Percentiles rank a stretch among this genome's conserved stretches.
These are phyloP conservation scores for Campoletis raptor DNA, from an alignment of 2,888 invertebrate genomes.

Conservation along the genomic window DNA sequence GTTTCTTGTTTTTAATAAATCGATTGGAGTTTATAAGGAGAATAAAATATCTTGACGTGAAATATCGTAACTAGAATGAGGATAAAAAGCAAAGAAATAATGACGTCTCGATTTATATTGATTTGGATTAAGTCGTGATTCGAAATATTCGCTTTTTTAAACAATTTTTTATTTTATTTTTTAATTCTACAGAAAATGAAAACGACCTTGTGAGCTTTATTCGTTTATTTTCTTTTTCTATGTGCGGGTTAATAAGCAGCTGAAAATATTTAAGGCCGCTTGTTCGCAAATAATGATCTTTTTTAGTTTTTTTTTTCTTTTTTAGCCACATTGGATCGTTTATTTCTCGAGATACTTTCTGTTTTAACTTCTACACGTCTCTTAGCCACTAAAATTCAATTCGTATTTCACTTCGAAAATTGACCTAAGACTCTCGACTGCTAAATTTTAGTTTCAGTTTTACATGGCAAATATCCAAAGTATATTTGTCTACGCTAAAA, in stretches of 20 bases:
- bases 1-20: constrained; percentile 33
- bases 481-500: constrained; percentile 32
- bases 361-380: neutral
- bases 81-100: neutral
- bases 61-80: neutral
- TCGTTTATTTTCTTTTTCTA: constrained; percentile 38
- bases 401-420: neutral
- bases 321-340: constrained; percentile 65
- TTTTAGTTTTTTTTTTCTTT: constrained; percentile 45
- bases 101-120: constrained; percentile 22
- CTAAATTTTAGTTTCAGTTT: constrained; percentile 43
- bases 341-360: constrained; percentile 29
- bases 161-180: constrained; percentile 18
- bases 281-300: constrained; percentile 69
- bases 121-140: constrained; percentile 45
- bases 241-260: neutral
- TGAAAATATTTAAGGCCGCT: constrained; percentile 67
- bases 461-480: constrained; percentile 28
- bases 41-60: constrained; percentile 16
- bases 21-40: neutral
- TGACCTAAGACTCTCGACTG: constrained; percentile 31
- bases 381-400: neutral
- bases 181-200: neutral
- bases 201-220: constrained; percentile 20
- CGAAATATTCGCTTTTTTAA: constrained; percentile 50